Evolutionary conservation across 2,888 invertebrate genomes (phyloP).

Genomic region (Noctua fimbriata): DNA sequence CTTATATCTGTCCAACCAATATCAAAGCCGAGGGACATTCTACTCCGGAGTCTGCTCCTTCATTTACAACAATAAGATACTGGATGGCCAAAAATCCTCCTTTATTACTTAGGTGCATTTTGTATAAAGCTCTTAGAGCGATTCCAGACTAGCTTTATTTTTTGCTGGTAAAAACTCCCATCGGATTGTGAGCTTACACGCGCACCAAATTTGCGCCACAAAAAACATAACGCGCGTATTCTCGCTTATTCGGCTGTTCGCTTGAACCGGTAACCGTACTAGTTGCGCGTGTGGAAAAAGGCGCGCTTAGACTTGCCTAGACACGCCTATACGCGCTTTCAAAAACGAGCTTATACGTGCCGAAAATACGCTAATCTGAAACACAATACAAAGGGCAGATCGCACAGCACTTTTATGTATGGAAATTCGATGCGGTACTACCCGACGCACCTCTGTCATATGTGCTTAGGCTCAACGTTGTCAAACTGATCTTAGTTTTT

Average conservation of each 20-base stretch:
- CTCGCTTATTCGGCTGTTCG: neutral
- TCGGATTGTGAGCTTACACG: neutral
- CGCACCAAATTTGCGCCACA: neutral
- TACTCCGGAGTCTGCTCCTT: neutral
- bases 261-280: neutral
- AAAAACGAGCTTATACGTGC: neutral
- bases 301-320: neutral
- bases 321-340: neutral
- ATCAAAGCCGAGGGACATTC: neutral
- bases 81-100: no score
- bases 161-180: neutral
- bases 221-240: neutral
- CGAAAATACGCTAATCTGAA: neutral
- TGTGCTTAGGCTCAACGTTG: neutral
- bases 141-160: neutral
- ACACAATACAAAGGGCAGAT: neutral
- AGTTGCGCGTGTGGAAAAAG: neutral
- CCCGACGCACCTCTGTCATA: neutral
- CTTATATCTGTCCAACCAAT: neutral
- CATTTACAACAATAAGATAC: neutral
- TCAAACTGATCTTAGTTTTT: neutral
- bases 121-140: neutral
- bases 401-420: neutral
- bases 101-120: neutral
- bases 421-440: neutral